A percentile compares a stretch with the other conserved stretches of the same genome.
Evolutionary conservation across 1,140 invertebrate species (phyloP).

Genomic region (Pomacea maculata): DNA sequence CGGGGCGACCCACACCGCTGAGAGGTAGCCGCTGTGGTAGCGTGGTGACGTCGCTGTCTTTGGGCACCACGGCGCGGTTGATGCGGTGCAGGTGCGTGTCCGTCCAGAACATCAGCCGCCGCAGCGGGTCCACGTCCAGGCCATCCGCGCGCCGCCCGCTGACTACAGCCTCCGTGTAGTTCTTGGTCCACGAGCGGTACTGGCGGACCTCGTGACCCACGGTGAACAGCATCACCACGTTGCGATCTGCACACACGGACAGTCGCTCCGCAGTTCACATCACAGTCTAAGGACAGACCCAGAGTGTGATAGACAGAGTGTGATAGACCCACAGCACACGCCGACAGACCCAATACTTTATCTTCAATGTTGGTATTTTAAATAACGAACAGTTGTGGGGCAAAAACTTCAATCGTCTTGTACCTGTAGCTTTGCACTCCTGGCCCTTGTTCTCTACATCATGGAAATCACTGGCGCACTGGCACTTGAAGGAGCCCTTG

Average conservation of each 20-base stretch:
- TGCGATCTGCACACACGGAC: slow-evolving; percentile 36
- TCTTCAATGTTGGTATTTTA: no score
- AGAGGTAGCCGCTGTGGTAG: slow-evolving; percentile 84
- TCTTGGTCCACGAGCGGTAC: slow-evolving; percentile 79
- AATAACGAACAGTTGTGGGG: no score
- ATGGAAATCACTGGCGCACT: slow-evolving; percentile 83
- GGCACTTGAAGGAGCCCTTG: slow-evolving; percentile 91
- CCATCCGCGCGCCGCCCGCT: slow-evolving; percentile 84
- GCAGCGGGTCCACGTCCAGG: slow-evolving; percentile 82
- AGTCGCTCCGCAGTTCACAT: no score
- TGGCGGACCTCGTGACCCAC: slow-evolving; percentile 89
- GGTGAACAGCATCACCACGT: slow-evolving; percentile 73
- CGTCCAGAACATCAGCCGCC: slow-evolving; percentile 89
- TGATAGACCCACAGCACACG: no score
- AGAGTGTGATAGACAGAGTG: no score
- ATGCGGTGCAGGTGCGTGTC: slow-evolving; percentile 86
- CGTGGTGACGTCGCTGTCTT: slow-evolving; percentile 76
- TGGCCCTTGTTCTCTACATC: slow-evolving; percentile 70
- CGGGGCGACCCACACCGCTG: slow-evolving; percentile 79
- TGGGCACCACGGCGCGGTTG: slow-evolving; percentile 89
- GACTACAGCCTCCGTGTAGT: slow-evolving; percentile 73
- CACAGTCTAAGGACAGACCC: no score
- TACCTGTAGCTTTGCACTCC: slow-evolving; percentile 79
- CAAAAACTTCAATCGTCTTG: neutral
- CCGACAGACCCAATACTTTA: no score